Base-by-base conservation (phyloP, 2,797 vertebrate species). In the Sciurus vulgaris region DNA sequence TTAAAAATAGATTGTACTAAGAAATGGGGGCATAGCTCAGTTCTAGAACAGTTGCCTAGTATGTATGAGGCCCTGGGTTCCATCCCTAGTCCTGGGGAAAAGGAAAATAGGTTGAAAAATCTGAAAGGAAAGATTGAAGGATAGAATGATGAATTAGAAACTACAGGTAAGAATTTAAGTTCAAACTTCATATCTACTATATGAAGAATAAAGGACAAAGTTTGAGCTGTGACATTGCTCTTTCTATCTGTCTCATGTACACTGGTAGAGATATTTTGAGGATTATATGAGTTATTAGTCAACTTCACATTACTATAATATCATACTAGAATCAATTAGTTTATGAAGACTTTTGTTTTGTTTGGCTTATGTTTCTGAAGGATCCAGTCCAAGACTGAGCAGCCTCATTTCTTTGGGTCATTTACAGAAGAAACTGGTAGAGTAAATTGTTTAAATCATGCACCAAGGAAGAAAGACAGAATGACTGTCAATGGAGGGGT, bases 231-330 rank as follows among this genome's bases (percentile, higher is more conserved):
- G 30, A 51, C 63, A 18, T 59, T 26, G 69, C 3, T 18, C 8
- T 5, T 7, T 51, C 5, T 5, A 35, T 10, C 18, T 12, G 6
- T 14, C 17, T 0, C 14, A 74, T 3, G 18, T 18, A 20, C 26
- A 35, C 2, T 54, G 2, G 11, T 35, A 38, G 47, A 88, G 38
- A 30, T 30, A 5, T 69, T 82, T n/a, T 49, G 30, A 84, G n/a
- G 4, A 22, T 35, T 54, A 35, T 3, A 35, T 77, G 30, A 82
- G 2, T 78, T 2, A 6, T 30, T 35, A 44, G 7, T 67, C 70
- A 44, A 6, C 9, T 24, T 59, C 38, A 59, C 3, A 3, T 12
- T 30, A 7, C 7, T 59, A 20, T 18, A 86, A 77, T 56, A 7
- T 77, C 8, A 70, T 47, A 28, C 7, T 15, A 86, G 49, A 65